These are phyloP conservation scores for Lepidurus apus DNA, from an alignment of 1,140 invertebrate genomes.

Conservation along the genomic window DNA sequence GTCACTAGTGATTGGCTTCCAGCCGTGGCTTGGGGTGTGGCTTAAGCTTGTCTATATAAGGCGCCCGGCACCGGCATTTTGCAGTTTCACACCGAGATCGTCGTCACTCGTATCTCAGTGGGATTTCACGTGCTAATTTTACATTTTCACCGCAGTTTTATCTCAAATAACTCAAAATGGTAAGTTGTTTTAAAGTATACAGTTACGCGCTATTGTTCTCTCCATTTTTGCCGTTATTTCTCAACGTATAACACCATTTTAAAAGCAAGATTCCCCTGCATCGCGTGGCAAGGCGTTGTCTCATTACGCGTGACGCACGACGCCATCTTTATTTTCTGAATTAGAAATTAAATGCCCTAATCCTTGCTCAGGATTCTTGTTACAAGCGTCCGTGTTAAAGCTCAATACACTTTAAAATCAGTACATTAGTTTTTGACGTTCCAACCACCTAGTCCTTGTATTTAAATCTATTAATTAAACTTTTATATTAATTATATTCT, in stretches of 20 bases:
- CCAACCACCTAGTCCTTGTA: no score
- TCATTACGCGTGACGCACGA: no score
- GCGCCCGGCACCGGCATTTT: background rate
- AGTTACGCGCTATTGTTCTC: background rate
- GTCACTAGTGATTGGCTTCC: background rate
- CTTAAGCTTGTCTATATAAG: background rate
- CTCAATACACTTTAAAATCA: no score
- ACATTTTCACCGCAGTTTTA: constrained; percentile 1
- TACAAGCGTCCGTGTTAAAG: no score
- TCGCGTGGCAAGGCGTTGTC: constrained; percentile 3
- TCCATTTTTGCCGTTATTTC: background rate
- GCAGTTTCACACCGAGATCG: constrained; percentile 7
- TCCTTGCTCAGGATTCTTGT: no score
- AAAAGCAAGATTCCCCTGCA: background rate
- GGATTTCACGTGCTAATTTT: background rate
- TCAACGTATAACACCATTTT: background rate
- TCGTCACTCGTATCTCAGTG: constrained; percentile 7
- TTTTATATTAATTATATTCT: no score
- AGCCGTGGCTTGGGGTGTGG: background rate
- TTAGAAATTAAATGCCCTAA: no score
- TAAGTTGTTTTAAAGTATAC: background rate
- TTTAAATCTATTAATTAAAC: no score
- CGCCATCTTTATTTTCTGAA: no score
- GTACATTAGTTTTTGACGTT: no score
- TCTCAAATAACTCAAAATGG: background rate